These are phyloP conservation scores for Poecilia picta DNA, from an alignment of 2,797 vertebrate species.

Conservation along the genomic window DNA sequence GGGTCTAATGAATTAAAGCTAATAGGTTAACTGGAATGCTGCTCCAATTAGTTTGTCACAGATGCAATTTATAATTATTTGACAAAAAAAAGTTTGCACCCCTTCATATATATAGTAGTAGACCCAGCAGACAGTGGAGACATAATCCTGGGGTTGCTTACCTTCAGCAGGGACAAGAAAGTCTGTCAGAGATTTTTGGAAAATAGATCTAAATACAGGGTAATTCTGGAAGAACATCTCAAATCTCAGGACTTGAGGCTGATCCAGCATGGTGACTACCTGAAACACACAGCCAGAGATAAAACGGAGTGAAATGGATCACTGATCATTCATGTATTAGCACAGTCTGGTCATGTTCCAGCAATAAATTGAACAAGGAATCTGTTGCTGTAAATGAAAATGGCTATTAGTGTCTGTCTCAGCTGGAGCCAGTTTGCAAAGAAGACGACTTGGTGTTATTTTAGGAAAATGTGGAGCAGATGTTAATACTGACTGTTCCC, in stretches of 20 bases:
- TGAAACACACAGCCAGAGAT: neutral
- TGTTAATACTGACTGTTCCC: neutral
- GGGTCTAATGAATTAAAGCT: conserved; percentile 26
- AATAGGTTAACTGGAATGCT: conserved; percentile 25
- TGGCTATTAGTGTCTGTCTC: neutral
- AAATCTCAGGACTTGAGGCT: neutral
- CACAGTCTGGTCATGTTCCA: neutral
- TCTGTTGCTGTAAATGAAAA: neutral
- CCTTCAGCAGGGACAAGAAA: neutral
- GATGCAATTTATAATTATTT: neutral
- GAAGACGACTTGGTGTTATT: neutral
- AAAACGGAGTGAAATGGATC: neutral
- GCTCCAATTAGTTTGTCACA: neutral
- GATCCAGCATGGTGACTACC: neutral
- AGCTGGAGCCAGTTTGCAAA: neutral
- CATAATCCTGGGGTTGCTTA: neutral
- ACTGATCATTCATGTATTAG: neutral
- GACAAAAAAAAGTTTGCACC: neutral
- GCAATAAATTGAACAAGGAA: neutral
- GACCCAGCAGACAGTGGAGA: neutral
- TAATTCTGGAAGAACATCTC: neutral
- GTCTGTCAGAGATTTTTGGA: neutral
- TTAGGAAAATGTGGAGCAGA: neutral
- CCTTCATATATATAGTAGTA: neutral
- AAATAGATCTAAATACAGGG: neutral